Conservation (phyloP, 2,888 invertebrate genomes). For the Dryomyza anilis region DNA sequence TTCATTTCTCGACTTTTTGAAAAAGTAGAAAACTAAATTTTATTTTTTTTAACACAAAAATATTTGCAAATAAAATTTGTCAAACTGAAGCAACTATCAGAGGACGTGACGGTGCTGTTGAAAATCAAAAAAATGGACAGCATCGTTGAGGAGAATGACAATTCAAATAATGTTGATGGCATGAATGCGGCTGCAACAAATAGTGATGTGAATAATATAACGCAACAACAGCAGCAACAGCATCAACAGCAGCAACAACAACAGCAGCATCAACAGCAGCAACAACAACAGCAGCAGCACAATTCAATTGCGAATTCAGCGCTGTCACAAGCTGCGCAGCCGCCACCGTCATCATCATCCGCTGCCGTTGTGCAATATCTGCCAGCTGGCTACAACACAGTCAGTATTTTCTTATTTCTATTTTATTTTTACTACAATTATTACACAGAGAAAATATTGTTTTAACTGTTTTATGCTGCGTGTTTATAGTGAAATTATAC, state of each 20-base stretch:
- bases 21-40: too few species aligned
- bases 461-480: background rate
- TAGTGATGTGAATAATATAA: conserved; percentile 32
- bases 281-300: conserved; percentile 39
- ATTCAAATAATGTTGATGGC: conserved; percentile 57
- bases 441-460: background rate
- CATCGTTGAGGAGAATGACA: conserved; percentile 91
- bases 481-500: too few species aligned
- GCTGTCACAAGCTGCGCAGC: conserved; percentile 27
- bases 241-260: too few species aligned
- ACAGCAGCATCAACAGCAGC: too few species aligned
- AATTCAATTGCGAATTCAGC: too few species aligned
- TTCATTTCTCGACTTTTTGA: background rate
- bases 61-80: conserved; percentile 51
- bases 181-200: conserved; percentile 31
- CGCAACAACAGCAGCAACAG: too few species aligned
- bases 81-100: conserved; percentile 63
- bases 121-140: conserved; percentile 74
- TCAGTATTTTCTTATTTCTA: conserved; percentile 33
- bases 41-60: too few species aligned
- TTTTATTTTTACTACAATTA: background rate
- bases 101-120: conserved; percentile 69
- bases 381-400: too few species aligned
- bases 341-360: conserved; percentile 31
- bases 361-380: conserved; percentile 80